Percentiles rank a stretch among this genome's conserved stretches.
Conservation (phyloP, 2,888 invertebrate genomes). For the Zeuzera pyrina region DNA sequence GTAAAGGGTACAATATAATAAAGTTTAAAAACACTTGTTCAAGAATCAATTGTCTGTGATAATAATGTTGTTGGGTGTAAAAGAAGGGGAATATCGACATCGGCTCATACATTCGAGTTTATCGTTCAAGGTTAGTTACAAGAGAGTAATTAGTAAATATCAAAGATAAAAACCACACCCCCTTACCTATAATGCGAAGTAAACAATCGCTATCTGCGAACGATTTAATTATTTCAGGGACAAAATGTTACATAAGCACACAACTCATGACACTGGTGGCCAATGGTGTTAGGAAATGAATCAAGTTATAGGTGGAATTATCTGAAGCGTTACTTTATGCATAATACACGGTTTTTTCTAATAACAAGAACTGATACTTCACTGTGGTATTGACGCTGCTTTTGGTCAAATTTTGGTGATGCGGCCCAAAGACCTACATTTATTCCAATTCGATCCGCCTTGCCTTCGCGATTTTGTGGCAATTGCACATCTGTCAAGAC, state of each 20-base stretch:
- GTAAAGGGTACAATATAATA: too few species aligned
- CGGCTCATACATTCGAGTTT: conserved; percentile 16
- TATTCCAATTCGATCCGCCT: conserved; percentile 40
- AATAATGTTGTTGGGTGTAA: neutral
- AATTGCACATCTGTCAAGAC: too few species aligned
- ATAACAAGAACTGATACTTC: conserved; percentile 50
- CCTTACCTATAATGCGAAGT: conserved; percentile 55
- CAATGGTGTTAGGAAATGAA: conserved; percentile 29
- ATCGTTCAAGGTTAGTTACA: conserved; percentile 43
- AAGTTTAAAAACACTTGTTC: neutral
- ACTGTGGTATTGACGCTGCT: conserved; percentile 54
- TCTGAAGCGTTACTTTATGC: conserved; percentile 47
- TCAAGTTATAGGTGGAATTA: conserved; percentile 26
- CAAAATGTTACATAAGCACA: conserved; percentile 64
- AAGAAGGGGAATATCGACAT: neutral
- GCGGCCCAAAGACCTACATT: conserved; percentile 61
- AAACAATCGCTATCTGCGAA: conserved; percentile 49
- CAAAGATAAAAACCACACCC: conserved; percentile 23
- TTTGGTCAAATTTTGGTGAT: conserved; percentile 30
- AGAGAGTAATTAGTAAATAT: neutral
- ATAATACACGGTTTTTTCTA: conserved; percentile 37
- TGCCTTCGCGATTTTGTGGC: neutral
- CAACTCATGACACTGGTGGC: conserved; percentile 53
- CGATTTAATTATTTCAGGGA: conserved; percentile 46
- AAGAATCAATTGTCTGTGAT: neutral